Evolutionary conservation across 2,797 vertebrate genomes (phyloP).

Genomic region (Trichosurus vulpecula): DNA sequence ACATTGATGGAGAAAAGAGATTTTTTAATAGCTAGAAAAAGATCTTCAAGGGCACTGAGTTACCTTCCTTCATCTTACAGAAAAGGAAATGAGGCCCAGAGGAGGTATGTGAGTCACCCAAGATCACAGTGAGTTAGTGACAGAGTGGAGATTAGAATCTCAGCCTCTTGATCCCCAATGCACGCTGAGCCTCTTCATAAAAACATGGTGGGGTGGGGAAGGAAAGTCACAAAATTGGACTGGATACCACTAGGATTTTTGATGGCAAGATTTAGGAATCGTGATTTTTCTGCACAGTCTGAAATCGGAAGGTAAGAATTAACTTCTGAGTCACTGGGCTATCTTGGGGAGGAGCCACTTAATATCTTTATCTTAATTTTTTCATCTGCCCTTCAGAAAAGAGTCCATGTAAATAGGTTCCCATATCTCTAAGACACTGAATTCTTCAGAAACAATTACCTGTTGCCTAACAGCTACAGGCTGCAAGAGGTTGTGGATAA

Average conservation of each 20-base stretch:
- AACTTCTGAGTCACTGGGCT: not conserved
- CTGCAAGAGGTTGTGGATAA: not conserved
- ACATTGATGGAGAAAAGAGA: not conserved
- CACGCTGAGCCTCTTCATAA: not conserved
- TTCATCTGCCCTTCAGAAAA: constrained; percentile 34
- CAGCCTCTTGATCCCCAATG: not conserved
- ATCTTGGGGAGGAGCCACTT: not conserved
- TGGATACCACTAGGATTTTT: not conserved
- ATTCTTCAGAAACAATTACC: not conserved
- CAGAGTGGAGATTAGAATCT: not conserved
- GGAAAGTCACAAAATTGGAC: not conserved
- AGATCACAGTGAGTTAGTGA: not conserved
- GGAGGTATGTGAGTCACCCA: not conserved
- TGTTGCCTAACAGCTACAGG: not conserved
- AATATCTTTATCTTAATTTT: constrained; percentile 32
- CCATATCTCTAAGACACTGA: not conserved
- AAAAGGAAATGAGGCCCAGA: not conserved
- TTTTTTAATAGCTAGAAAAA: not conserved
- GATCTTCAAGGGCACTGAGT: not conserved
- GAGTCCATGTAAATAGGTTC: not conserved
- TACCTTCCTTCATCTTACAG: not conserved
- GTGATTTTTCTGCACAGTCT: not conserved
- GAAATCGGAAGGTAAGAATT: constrained; percentile 25
- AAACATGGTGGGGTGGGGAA: not conserved
- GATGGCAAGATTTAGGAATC: not conserved